These are phyloP conservation scores for Brachionus rotundiformis DNA, from an alignment of 1,140 invertebrate species.

Conservation along the genomic window DNA sequence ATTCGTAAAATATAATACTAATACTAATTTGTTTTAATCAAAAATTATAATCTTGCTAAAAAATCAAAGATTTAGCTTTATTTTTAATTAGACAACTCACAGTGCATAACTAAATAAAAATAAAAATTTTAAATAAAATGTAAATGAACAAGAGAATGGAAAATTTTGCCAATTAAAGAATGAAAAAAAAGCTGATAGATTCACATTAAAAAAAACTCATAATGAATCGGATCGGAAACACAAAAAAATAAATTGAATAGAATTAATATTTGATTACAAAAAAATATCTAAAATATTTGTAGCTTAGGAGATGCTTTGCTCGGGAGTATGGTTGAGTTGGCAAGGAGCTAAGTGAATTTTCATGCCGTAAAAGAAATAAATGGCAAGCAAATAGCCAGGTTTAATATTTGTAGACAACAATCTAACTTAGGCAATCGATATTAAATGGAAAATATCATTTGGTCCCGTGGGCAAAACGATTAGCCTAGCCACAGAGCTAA, in stretches of 20 bases:
- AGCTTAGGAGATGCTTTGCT: neutral
- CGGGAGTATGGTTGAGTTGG: neutral
- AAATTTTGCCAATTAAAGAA: neutral
- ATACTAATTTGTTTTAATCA: too few species aligned
- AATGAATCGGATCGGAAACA: neutral
- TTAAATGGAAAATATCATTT: slow-evolving; percentile 1
- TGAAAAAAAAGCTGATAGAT: neutral
- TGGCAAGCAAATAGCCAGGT: neutral
- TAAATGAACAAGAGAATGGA: neutral
- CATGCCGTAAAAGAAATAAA: neutral
- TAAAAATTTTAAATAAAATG: too few species aligned
- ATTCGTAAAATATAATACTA: too few species aligned
- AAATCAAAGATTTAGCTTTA: too few species aligned
- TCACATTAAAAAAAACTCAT: neutral
- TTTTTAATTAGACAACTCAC: neutral
- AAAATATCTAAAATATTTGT: slow-evolving; percentile 2
- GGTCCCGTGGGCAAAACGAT: neutral
- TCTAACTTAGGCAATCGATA: neutral
- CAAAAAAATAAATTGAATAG: neutral
- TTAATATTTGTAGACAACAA: neutral
- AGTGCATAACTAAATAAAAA: neutral
- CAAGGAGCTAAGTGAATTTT: neutral
- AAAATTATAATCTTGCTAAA: too few species aligned
- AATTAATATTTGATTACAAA: slow-evolving; percentile 5
- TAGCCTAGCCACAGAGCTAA: neutral